Evolutionary conservation across 2,113 vertebrate genomes (phyloP).

Genomic region (Salvelinus sp.): DNA sequence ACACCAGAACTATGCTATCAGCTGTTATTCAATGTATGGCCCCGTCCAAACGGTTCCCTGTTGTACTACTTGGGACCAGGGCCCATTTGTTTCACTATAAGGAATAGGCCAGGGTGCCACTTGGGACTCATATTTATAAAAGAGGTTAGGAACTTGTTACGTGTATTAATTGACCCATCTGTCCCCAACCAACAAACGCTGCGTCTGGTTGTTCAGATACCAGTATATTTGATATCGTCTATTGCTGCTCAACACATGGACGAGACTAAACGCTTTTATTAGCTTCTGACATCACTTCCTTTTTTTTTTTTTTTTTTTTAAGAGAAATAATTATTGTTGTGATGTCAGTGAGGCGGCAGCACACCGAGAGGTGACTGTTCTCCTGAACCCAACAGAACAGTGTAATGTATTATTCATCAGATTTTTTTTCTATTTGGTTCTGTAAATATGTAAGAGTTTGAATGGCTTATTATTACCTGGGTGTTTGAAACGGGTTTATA

Average conservation of each 20-base stretch:
- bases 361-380: constrained; percentile 3
- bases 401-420: constrained; percentile 69
- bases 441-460: constrained; percentile 77
- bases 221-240: too few relatives aligned
- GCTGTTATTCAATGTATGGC: background rate
- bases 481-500: constrained; percentile 58
- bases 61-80: background rate
- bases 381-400: constrained; percentile 12
- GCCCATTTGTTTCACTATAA: too few relatives aligned
- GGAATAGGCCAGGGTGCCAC: too few relatives aligned
- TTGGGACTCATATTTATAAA: background rate
- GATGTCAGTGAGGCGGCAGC: background rate
- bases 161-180: background rate
- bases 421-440: constrained; percentile 70
- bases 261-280: too few relatives aligned
- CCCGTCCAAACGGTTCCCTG: background rate
- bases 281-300: too few relatives aligned
- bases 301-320: background rate
- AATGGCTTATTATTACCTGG: constrained; percentile 65
- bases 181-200: too few relatives aligned
- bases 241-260: too few relatives aligned
- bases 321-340: background rate
- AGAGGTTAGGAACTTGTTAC: background rate
- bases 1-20: background rate
- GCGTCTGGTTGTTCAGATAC: too few relatives aligned